phyloP scores from a whole-genome alignment of 2,113 vertebrate species.

The Sinocyclocheilus anophthalmus region DNA sequence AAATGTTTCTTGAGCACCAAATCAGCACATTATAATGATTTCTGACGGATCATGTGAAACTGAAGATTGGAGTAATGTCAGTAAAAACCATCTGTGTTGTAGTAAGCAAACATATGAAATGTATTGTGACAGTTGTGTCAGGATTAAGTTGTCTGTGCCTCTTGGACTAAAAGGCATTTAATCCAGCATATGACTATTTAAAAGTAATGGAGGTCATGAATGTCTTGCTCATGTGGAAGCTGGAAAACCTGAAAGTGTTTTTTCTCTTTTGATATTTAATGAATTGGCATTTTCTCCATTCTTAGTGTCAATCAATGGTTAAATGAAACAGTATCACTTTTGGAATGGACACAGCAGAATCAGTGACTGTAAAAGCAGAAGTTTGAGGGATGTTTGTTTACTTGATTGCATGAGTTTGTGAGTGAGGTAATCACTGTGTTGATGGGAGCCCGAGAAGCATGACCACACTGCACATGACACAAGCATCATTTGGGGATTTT shows the following conservation, averaged over 20 bases:
- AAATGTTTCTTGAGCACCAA: no score
- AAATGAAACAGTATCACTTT: not conserved
- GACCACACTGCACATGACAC: constrained; percentile 48
- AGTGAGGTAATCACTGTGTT: constrained; percentile 14
- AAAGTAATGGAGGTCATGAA: not conserved
- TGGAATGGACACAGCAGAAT: not conserved
- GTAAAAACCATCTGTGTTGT: no score
- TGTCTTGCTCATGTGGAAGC: not conserved
- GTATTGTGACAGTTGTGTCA: not conserved
- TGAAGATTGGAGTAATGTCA: no score
- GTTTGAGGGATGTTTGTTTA: constrained; percentile 34
- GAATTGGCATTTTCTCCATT: not conserved
- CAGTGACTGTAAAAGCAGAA: constrained; percentile 43
- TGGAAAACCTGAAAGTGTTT: not conserved
- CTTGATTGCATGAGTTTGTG: not conserved
- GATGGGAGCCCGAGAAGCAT: constrained; percentile 1
- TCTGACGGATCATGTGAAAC: no score
- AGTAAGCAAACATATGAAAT: not conserved
- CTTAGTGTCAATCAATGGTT: not conserved
- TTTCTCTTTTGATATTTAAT: not conserved
- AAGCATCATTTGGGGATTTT: constrained; percentile 42
- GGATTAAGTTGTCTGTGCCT: not conserved
- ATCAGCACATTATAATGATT: no score
- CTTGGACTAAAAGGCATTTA: no score
- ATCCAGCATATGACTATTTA: not conserved